Conservation (phyloP, 92 coral and sea anemone species). For the Meandrina meandrites region DNA sequence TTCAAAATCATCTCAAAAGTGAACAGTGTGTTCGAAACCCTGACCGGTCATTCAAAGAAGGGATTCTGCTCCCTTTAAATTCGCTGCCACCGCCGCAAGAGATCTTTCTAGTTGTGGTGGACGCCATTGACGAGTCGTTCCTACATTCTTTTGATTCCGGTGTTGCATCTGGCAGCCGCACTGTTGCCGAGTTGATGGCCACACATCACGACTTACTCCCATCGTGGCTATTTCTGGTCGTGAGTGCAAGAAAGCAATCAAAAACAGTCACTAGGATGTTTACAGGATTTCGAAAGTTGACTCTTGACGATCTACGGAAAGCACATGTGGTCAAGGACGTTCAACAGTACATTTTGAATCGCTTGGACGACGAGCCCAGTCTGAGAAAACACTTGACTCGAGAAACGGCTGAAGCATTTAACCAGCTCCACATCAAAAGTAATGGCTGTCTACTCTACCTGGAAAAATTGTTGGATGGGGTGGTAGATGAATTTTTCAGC, state of each 20-base stretch:
- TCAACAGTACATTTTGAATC: constrained; percentile 92
- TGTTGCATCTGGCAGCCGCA: constrained; percentile 73
- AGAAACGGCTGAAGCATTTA: constrained; percentile 92
- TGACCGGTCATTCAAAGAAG: constrained; percentile 91
- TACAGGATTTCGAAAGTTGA: constrained; percentile 95
- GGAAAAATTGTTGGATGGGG: constrained; percentile 92
- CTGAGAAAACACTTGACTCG: constrained; percentile 87
- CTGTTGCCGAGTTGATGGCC: constrained; percentile 90
- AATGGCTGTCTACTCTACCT: constrained; percentile 96
- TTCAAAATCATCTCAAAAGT: constrained; percentile 76
- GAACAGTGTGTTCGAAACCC: constrained; percentile 86
- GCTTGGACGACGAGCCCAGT: constrained; percentile 87
- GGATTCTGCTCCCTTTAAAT: constrained; percentile 89
- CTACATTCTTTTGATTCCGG: constrained; percentile 83
- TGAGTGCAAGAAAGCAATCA: constrained; percentile 96
- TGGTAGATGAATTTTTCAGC: constrained; percentile 78
- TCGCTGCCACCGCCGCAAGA: constrained; percentile 82
- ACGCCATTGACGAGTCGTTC: constrained; percentile 93
- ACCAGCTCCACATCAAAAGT: constrained; percentile 96
- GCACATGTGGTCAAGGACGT: constrained; percentile 96
- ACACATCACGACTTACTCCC: constrained; percentile 89
- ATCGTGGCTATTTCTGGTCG: constrained; percentile 85
- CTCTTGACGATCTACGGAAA: constrained; percentile 93
- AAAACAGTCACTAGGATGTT: constrained; percentile 96
- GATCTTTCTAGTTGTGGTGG: constrained; percentile 74